Evolutionary conservation across 2,888 invertebrate genomes (phyloP).

Genomic region (Argynnis bischoffii): DNA sequence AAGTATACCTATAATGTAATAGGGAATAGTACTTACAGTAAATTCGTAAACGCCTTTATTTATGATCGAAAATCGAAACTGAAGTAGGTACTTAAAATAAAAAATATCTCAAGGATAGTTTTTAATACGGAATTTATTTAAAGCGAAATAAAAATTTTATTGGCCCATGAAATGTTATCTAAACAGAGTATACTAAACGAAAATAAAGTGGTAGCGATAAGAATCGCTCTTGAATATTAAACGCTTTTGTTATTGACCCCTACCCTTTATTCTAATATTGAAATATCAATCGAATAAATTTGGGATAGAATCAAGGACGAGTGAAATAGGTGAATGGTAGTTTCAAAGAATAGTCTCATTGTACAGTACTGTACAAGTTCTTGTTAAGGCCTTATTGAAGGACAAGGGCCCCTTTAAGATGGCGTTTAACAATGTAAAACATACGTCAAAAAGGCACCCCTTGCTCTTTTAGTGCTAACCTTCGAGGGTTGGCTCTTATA

Average conservation of each 20-base stretch:
- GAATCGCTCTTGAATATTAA: slow-evolving; percentile 62
- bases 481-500: slow-evolving; percentile 57
- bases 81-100: slow-evolving; percentile 14
- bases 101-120: slow-evolving; percentile 30
- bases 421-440: slow-evolving; percentile 61
- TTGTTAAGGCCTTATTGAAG: slow-evolving; percentile 77
- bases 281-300: slow-evolving; percentile 39
- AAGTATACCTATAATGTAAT: not conserved
- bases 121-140: slow-evolving; percentile 32
- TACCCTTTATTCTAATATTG: slow-evolving; percentile 53
- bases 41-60: not conserved
- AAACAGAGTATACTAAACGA: slow-evolving; percentile 52
- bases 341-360: slow-evolving; percentile 62
- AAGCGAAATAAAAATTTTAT: slow-evolving; percentile 57
- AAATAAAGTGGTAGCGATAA: slow-evolving; percentile 67
- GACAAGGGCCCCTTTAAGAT: slow-evolving; percentile 62
- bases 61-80: not conserved
- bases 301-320: slow-evolving; percentile 68
- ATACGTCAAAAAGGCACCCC: slow-evolving; percentile 63
- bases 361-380: slow-evolving; percentile 64
- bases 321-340: slow-evolving; percentile 63
- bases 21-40: not conserved
- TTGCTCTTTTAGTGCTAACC: slow-evolving; percentile 77
- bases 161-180: slow-evolving; percentile 64
- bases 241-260: slow-evolving; percentile 66